Conservation (phyloP, 92 coral and sea anemone species). For the Umimayanthus kanabou region DNA sequence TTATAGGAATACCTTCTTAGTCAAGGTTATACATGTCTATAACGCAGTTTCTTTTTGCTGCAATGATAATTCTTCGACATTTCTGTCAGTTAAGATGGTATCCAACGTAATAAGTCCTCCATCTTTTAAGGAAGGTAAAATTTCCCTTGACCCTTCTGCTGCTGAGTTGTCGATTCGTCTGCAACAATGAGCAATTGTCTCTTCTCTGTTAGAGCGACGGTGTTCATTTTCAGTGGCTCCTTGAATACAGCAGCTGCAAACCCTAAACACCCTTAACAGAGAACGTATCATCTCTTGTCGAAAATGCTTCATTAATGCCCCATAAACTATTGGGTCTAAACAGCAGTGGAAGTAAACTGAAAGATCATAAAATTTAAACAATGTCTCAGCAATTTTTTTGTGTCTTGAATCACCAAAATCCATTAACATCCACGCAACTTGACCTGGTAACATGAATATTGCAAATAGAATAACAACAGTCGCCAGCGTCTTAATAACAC, state of each 20-base stretch:
- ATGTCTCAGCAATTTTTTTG: constrained; percentile 32
- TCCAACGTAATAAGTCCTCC: not conserved
- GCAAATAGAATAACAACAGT: constrained; percentile 62
- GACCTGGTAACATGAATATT: constrained; percentile 66
- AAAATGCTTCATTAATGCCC: constrained; percentile 56
- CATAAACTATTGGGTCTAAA: constrained; percentile 63
- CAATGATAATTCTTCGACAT: not conserved
- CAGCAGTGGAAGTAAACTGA: constrained; percentile 67
- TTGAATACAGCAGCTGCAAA: not conserved
- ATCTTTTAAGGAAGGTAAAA: not conserved
- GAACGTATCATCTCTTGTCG: constrained; percentile 45
- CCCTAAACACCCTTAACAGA: not conserved
- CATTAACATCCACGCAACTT: constrained; percentile 59
- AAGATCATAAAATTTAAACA: constrained; percentile 58
- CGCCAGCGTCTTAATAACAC: constrained; percentile 63
- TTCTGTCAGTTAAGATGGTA: not conserved
- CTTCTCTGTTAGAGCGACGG: constrained; percentile 1
- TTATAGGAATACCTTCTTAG: no score
- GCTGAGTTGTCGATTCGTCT: not conserved
- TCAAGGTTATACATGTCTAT: not conserved
- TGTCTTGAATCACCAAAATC: constrained; percentile 53
- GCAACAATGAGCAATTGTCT: not conserved
- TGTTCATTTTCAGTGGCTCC: not conserved
- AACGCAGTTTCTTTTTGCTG: constrained; percentile 21
- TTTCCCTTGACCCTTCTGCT: not conserved